Evolutionary conservation across 2,888 invertebrate species (phyloP), one percentile per base, ranked within the genome.

Genomic region (Cosmia trapezina): DNA sequence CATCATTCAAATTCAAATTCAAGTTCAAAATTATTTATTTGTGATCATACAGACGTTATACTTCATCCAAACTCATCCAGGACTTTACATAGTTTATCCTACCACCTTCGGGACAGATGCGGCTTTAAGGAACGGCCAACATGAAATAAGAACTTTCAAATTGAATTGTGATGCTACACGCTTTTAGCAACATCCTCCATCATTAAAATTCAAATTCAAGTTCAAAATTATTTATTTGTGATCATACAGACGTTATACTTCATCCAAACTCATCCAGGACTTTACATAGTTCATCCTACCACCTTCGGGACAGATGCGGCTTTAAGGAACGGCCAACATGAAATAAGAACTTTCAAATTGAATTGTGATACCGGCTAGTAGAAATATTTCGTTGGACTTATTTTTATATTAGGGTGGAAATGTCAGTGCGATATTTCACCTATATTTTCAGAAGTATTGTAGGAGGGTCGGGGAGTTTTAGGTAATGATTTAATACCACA

Each of bases 131-230:
- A 49, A 22, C 37, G 12, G 60, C 28, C 17, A 41, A 70, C 47
- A 78, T 68, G 54, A 74, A 76, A 75, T 83, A 85, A 85, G 77
- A 79, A 72, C 84, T 85, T 86, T 85, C 83, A 85, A 89, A 90
- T 90, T 88, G 86, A 89, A 86, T 87, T 74, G 76, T 83, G 82
- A 85, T 86, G n/a, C n/a, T n/a, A n/a, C n/a, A n/a, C n/a, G n/a
- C n/a, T 62, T 78, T n/a, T 11, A 7, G 8, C n/a, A 49, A 51
- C 28, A 53, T 22, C 37, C 56, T 75, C 12, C 45, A 47, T 70
- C 45, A n/a, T n/a, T n/a, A n/a, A n/a, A n/a, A n/a, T n/a, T n/a
- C n/a, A n/a, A n/a, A n/a, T n/a, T n/a, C n/a, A n/a, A n/a, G n/a
- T n/a, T n/a, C n/a, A n/a, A n/a, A n/a, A n/a, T n/a, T n/a, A n/a